Percentiles rank a stretch among this genome's conserved stretches.
Evolutionary conservation across 2,888 invertebrate species (phyloP).

Genomic region (Cyclophora albipunctata): DNA sequence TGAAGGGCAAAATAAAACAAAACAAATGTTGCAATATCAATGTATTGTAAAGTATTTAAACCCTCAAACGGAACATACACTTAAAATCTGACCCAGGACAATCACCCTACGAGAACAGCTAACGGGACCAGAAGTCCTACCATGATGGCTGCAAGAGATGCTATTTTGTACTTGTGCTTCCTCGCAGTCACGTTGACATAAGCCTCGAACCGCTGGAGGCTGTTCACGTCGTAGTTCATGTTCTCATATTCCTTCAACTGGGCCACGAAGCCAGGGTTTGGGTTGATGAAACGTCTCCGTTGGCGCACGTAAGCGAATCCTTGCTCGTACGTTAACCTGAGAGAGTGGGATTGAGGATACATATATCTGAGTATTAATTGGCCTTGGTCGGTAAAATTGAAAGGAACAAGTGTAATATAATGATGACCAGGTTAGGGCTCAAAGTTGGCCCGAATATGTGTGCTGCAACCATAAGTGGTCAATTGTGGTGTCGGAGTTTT

Average conservation of each 20-base stretch:
- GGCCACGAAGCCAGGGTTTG: constrained; percentile 95
- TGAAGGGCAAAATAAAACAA: background rate
- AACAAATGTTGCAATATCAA: background rate
- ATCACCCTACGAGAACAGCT: constrained; percentile 48
- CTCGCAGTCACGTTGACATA: constrained; percentile 55
- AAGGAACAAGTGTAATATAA: too few relatives aligned
- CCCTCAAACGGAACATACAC: too few relatives aligned
- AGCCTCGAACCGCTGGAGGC: constrained; percentile 51
- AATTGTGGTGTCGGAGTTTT: too few relatives aligned
- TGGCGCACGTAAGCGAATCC: constrained; percentile 91
- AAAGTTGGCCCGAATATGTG: too few relatives aligned
- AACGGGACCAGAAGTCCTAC: constrained; percentile 55
- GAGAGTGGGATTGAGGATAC: too few relatives aligned
- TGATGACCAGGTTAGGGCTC: too few relatives aligned
- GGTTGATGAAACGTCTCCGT: constrained; percentile 92
- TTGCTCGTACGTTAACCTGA: constrained; percentile 82
- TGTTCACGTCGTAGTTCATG: constrained; percentile 51
- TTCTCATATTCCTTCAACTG: constrained; percentile 83
- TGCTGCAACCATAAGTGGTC: too few relatives aligned
- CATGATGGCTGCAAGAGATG: constrained; percentile 48
- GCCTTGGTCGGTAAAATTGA: too few relatives aligned
- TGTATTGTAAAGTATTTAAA: background rate
- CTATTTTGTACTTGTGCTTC: constrained; percentile 58
- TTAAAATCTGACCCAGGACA: background rate
- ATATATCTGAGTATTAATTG: too few relatives aligned